Evolutionary conservation across 1,140 invertebrate species (phyloP).

Genomic region (Metaphire vulgaris): DNA sequence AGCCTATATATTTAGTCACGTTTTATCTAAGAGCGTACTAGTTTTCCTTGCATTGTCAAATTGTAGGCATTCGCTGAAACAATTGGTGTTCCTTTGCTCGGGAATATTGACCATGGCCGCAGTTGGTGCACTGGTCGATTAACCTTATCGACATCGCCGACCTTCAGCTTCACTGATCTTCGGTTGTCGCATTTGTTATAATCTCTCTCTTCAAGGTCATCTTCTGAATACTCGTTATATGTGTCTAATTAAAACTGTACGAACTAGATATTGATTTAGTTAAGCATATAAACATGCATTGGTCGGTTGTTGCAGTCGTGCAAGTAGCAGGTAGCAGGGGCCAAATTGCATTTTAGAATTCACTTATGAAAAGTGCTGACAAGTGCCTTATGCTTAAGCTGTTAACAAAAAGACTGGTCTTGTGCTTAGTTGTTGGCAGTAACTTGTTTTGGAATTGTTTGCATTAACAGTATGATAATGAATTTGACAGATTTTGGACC

Average conservation of each 20-base stretch:
- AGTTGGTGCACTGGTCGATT: slow-evolving; percentile 12
- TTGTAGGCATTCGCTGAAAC: slow-evolving; percentile 3
- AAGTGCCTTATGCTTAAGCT: no score
- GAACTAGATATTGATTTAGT: not conserved
- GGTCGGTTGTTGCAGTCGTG: not conserved
- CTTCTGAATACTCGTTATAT: not conserved
- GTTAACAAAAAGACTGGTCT: no score
- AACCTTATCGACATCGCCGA: not conserved
- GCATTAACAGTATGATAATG: no score
- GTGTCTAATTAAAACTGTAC: not conserved
- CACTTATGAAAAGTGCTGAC: no score
- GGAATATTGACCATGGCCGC: slow-evolving; percentile 11
- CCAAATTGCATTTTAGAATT: no score
- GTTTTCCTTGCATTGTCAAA: no score
- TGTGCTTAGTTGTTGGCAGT: no score
- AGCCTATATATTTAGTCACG: no score
- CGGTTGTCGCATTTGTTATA: not conserved
- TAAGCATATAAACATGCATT: not conserved
- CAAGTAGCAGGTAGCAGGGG: no score
- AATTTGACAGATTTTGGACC: no score
- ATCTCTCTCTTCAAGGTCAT: not conserved
- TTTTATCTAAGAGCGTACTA: no score
- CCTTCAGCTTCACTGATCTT: not conserved
- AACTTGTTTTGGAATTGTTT: no score
- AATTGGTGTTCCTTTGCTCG: slow-evolving; percentile 8